A percentile compares a stretch with the other conserved stretches of the same genome.
phyloP scores from a whole-genome alignment of 2,797 vertebrate genomes.

The Pantherophis alleghaniensis region DNA sequence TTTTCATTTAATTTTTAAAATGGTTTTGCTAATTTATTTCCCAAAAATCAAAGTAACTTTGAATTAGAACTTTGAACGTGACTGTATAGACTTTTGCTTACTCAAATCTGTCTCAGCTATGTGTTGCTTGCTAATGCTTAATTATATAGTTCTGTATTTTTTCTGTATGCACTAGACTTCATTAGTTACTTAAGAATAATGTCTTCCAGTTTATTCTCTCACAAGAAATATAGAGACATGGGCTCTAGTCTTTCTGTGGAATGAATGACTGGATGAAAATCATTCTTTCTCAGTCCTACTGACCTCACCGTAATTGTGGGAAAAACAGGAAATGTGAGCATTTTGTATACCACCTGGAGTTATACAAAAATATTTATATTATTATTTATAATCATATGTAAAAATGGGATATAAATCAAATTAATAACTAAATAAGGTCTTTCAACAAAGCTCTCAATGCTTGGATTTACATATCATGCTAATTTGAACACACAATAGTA shows the following conservation, averaged over 20 bases:
- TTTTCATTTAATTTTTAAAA: background rate
- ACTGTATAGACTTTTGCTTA: background rate
- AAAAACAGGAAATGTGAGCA: background rate
- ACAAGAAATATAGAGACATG: background rate
- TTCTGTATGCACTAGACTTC: background rate
- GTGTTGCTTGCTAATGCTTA: background rate
- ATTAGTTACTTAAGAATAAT: background rate
- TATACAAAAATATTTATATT: background rate
- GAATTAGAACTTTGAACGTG: background rate
- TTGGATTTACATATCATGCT: background rate
- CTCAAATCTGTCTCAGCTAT: background rate
- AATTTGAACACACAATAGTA: background rate
- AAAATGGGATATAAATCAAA: background rate
- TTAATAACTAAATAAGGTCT: background rate
- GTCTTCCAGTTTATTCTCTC: background rate
- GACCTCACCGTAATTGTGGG: background rate
- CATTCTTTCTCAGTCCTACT: background rate
- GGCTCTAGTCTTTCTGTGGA: background rate
- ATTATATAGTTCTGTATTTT: background rate
- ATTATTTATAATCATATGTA: background rate
- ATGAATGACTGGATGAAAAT: background rate
- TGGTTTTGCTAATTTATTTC: background rate
- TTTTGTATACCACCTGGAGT: background rate
- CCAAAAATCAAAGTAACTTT: background rate
- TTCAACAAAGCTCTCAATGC: background rate